These are phyloP conservation scores for Styela clava DNA, from an alignment of 23 tunicate species.

Conservation along the genomic window DNA sequence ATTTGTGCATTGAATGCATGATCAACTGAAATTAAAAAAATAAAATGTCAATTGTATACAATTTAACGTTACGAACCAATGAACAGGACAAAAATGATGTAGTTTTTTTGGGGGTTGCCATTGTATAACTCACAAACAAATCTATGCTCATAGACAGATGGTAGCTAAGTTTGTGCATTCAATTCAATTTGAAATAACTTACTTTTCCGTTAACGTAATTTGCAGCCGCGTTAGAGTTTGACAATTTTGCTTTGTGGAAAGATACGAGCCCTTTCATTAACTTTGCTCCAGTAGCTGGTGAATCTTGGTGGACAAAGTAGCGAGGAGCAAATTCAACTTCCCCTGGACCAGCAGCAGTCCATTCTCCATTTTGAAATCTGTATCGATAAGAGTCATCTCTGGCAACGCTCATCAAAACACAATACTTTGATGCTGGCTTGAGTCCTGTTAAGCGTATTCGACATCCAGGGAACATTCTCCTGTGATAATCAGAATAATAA, in stretches of 20 bases:
- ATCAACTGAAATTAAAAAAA: slow-evolving; percentile 13
- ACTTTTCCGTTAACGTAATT: slow-evolving; percentile 48
- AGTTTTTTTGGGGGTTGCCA: too few relatives aligned
- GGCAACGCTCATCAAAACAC: slow-evolving; percentile 47
- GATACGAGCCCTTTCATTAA: slow-evolving; percentile 46
- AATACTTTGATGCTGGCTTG: slow-evolving; percentile 44
- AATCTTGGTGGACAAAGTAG: slow-evolving; percentile 47
- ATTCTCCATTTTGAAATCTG: slow-evolving; percentile 57
- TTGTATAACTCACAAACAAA: too few relatives aligned
- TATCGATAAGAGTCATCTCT: slow-evolving; percentile 50
- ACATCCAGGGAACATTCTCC: slow-evolving; percentile 69
- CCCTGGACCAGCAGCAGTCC: slow-evolving; percentile 58
- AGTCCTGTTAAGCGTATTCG: slow-evolving; percentile 42
- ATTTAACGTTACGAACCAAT: too few relatives aligned
- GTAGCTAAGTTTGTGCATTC: too few relatives aligned
- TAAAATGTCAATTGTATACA: too few relatives aligned
- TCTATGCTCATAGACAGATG: too few relatives aligned
- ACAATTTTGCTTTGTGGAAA: slow-evolving; percentile 49
- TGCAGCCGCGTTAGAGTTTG: slow-evolving; percentile 37
- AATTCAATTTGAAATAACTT: too few relatives aligned
- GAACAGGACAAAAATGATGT: background rate
- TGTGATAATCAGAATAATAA: background rate
- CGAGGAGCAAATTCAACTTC: slow-evolving; percentile 50
- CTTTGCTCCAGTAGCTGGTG: slow-evolving; percentile 48
- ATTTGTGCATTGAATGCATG: slow-evolving; percentile 54